Evolutionary conservation across 2,113 vertebrate species (phyloP), one percentile per base, ranked within the genome.

Genomic region (Colaptes auratus): DNA sequence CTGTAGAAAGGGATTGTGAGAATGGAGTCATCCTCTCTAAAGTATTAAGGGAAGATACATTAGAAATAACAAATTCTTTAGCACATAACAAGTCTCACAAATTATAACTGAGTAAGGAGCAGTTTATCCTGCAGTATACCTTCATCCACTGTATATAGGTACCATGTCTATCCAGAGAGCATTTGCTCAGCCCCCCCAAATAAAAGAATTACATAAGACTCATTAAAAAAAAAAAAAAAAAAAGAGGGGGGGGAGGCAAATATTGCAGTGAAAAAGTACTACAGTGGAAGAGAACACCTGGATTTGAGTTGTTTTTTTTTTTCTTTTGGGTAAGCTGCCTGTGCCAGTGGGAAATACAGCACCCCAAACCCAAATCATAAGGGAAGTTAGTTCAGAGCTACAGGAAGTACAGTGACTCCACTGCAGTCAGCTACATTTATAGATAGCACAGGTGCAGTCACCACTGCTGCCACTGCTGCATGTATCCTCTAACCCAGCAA

Each of bases 391-490:
- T 25, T 17, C n/a, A 56, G 42, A 89, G 56, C 23, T 36, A 53
- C 18, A 58, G 66, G 21, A 78, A 17, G 6, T 7, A 18, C 3
- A 28, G 55, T 33, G 46, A 56, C 42, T 23, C 31, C 31, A 12
- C 56, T 80, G 42, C 50, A 76, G 4, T 66, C 33, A 85, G 50
- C n/a, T n/a, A 18, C 1, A 0, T 63, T 73, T 67, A 44, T 36
- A 67, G 50, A 6, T 23, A 28, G 6, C n/a, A 24, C 58, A 48
- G 70, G 35, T 19, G 31, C 77, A 24, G 39, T 3, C 9, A 69
- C 60, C 25, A 3, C 12, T 6, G 3, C 12, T 39, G 52, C 10
- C 61, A 31, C 42, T 39, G 28, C 31, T 5, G 2, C 0, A 0
- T 1, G 10, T 18, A 16, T 60, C 21, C 31, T 67, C 58, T 24